These are phyloP conservation scores for Bergia sp. DNA, from an alignment of 92 coral and sea anemone genomes.

Conservation along the genomic window DNA sequence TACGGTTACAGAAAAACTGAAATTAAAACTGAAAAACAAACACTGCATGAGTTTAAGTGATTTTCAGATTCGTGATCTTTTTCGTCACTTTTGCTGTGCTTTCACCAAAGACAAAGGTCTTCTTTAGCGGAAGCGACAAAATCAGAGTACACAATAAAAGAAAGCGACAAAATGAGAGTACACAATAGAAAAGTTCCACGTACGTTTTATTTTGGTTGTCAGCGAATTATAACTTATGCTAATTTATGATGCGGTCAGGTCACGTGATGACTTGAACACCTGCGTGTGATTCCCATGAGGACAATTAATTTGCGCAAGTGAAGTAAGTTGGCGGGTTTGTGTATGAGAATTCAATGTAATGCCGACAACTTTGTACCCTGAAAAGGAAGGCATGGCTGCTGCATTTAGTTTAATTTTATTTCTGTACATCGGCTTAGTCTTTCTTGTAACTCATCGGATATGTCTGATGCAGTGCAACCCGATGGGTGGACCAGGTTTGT, in stretches of 20 bases:
- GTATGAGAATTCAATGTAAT: slow-evolving; percentile 91
- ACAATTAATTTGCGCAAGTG: slow-evolving; percentile 65
- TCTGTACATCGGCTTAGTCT: slow-evolving; percentile 81
- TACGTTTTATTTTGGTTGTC: slow-evolving; percentile 23
- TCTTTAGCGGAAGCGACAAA: slow-evolving; percentile 25
- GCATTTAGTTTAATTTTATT: slow-evolving; percentile 79
- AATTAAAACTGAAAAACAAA: not conserved
- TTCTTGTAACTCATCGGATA: slow-evolving; percentile 89
- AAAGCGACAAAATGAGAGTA: slow-evolving; percentile 39
- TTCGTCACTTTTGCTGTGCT: not conserved
- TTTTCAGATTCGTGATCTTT: not conserved
- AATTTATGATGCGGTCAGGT: slow-evolving; percentile 36
- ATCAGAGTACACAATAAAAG: slow-evolving; percentile 46
- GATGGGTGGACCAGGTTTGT: slow-evolving; percentile 93
- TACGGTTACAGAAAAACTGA: not conserved
- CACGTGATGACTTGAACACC: slow-evolving; percentile 82
- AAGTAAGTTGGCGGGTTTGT: slow-evolving; percentile 59
- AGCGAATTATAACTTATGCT: slow-evolving; percentile 50
- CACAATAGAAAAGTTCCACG: slow-evolving; percentile 56
- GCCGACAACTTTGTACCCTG: slow-evolving; percentile 56
- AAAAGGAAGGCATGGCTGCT: slow-evolving; percentile 83
- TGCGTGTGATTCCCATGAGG: slow-evolving; percentile 93
- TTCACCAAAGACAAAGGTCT: slow-evolving; percentile 20
- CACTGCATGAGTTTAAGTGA: not conserved
- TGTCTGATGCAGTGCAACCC: slow-evolving; percentile 97